Conservation (phyloP, 2,113 vertebrate genomes). For the Nerophis lumbriciformis region DNA sequence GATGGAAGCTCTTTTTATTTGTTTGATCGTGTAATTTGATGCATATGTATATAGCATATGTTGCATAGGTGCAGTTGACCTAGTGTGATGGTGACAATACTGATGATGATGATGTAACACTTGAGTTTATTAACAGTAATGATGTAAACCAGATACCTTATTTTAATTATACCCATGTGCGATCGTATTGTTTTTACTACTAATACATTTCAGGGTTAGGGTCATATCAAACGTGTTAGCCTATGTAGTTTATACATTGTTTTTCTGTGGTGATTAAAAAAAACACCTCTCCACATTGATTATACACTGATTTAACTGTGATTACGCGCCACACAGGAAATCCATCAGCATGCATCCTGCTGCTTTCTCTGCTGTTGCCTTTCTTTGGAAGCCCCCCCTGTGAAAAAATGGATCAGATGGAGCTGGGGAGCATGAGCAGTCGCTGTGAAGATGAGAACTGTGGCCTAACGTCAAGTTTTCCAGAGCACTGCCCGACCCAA, state of each 20-base stretch:
- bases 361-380: background rate
- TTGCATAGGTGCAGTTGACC: background rate
- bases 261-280: background rate
- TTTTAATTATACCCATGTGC: too few relatives aligned
- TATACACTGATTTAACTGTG: background rate
- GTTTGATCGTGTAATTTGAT: background rate
- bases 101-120: too few relatives aligned
- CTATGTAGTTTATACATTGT: background rate
- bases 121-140: background rate
- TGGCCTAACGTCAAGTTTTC: constrained; percentile 2
- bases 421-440: constrained; percentile 17
- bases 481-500: constrained; percentile 30
- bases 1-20: background rate
- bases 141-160: too few relatives aligned
- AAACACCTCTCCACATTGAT: background rate
- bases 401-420: constrained; percentile 31
- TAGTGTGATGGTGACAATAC: background rate
- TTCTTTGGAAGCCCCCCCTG: constrained; percentile 2
- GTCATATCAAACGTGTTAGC: too few relatives aligned
- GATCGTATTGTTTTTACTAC: too few relatives aligned
- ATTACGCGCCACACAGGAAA: constrained; percentile 48
- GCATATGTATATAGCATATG: background rate
- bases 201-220: too few relatives aligned
- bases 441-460: constrained; percentile 47
- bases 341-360: constrained; percentile 46